Conservation (phyloP, 2,888 invertebrate genomes). For the Lasioglossum zephyrum region DNA sequence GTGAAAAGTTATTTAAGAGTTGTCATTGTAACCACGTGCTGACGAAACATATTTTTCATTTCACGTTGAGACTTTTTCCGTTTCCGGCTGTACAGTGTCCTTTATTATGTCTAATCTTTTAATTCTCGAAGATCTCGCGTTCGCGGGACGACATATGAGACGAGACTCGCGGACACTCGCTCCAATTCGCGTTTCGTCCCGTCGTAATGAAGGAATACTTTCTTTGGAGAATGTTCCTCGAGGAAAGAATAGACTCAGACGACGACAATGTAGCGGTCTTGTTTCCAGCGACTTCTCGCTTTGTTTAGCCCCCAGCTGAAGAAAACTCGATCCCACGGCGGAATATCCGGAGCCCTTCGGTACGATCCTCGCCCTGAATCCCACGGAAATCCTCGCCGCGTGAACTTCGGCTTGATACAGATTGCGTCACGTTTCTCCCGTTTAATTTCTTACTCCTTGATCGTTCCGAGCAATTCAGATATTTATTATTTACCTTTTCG, state of each 20-base stretch:
- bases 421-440: neutral
- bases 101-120: neutral
- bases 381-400: neutral
- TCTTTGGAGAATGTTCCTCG: conserved; percentile 17
- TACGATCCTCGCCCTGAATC: neutral
- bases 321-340: conserved; percentile 1
- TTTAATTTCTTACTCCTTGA: neutral
- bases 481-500: neutral
- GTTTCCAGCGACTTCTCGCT: conserved; percentile 25
- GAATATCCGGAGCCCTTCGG: neutral
- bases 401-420: neutral
- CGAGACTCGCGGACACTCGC: neutral
- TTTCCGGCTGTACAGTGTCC: neutral
- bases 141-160: neutral
- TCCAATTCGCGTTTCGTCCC: conserved; percentile 38
- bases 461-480: neutral
- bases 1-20: too few species aligned
- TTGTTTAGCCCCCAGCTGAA: neutral
- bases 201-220: conserved; percentile 24
- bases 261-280: conserved; percentile 22
- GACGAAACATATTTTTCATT: neutral
- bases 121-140: neutral
- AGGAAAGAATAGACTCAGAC: conserved; percentile 34
- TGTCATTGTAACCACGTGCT: too few species aligned
- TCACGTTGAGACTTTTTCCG: neutral